Evolutionary conservation across 2,797 vertebrate species (phyloP), one percentile per base, ranked within the genome.

Genomic region (Anabas testudineus): DNA sequence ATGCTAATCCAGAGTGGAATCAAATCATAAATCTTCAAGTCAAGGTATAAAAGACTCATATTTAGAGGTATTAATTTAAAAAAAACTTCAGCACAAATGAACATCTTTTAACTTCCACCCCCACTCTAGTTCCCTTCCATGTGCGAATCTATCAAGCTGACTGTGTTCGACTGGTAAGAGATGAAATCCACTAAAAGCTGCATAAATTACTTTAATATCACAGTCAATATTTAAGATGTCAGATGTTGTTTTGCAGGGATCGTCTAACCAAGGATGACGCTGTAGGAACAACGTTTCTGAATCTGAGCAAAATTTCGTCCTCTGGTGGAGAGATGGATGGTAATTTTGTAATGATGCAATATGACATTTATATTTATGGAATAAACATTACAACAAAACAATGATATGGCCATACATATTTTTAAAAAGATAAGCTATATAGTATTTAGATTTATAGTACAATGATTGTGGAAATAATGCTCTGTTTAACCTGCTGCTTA

Each of bases 1-100:
- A 98, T 85, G 97, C 97, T 9, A 99, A 99, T 77, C 98, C 98
- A 3, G 97, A 98, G 86, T 99, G 98, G 97, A 99, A 99, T 88
- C 96, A 99, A 88, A 71, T 95, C 16, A 78, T 99, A 83, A 96
- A 93, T 78, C 95, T 99, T 62, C 96, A 98, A 80, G 95, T 97
- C 82, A 99, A 99, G 96, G 98, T 99, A 91, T 48, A 54, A 56
- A 59, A 47, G 18, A 22, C 32, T 6, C 3, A 22, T 41, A 10
- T 24, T 53, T 5, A 53, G 16, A 52, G 21, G 2, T 14, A 19
- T 37, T n/a, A n/a, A n/a, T 49, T 13, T 24, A 41, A 7, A 14
- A 28, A 59, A 37, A 56, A 7, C 2, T 14, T 39, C 0, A 51
- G 24, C 30, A 37, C 22, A 49, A 42, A 71, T 42, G 10, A 60